Evolutionary conservation across 2,113 vertebrate genomes (phyloP), one percentile per base, ranked within the genome.

Genomic region (Perccottus glenii): DNA sequence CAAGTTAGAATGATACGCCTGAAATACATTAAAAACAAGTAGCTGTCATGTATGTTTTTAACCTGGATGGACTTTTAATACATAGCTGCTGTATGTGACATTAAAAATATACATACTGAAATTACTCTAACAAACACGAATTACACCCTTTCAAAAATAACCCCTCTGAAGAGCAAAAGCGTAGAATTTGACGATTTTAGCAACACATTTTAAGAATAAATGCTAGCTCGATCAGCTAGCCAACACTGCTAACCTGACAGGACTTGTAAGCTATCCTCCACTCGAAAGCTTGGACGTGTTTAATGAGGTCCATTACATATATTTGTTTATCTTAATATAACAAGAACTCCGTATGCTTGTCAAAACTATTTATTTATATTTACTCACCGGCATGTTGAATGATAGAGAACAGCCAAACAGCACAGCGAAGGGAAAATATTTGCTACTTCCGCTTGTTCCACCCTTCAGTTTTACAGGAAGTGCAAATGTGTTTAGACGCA

Each of bases 1-100:
- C 75, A 98, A 85, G 61, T 78, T 95, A 12, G 98, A 99, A 73
- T 99, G 98, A 88, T 99, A 99, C 78, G 98, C 98, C 98, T 99
- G 59, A 10, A 43, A 65, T 50, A 43, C 0, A 51, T 0, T 27
- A 4, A n/a, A 4, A 36, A 4, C n/a, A 50, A 36, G 46, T 46
- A 62, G 35, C 53, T 67, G 60, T 77, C 65, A 68, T 1, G 1
- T 8, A 5, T 27, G 19, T 27, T 2, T 14, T 40, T 74, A 59
- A 9, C 14, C 2, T 8, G 2, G 16, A 38, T 14, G 33, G 0
- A 3, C 5, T 2, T 27, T 5, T 16, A 9, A 52, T 60, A 50
- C 32, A 33, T 15, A 11, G 2, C n/a, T 6, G 38, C 5, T 3
- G 38, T 5, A 40, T 40, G 38, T 6, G 5, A 40, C 8, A 5